Conservation (phyloP, 1,140 invertebrate species). For the Orius laevigatus region DNA sequence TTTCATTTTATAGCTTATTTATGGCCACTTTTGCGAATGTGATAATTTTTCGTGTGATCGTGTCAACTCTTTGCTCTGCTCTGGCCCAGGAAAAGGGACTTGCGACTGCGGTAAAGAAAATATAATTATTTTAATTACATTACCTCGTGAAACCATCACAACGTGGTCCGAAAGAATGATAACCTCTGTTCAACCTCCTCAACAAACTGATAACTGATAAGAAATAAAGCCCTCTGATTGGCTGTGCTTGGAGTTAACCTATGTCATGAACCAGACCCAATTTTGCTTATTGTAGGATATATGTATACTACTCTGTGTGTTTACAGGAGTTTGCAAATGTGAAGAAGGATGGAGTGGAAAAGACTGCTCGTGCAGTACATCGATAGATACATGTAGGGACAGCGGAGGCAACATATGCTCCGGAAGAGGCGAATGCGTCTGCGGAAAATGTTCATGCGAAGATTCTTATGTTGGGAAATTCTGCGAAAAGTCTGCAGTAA, state of each 20-base stretch:
- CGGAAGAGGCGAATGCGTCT: conserved; percentile 68
- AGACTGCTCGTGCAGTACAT: conserved; percentile 64
- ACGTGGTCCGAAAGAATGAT: too few relatives aligned
- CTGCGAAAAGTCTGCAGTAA: conserved; percentile 81
- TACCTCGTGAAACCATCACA: too few relatives aligned
- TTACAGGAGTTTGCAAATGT: conserved; percentile 46
- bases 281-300: too few relatives aligned
- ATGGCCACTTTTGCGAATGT: conserved; percentile 77
- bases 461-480: conserved; percentile 63
- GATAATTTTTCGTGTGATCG: conserved; percentile 88
- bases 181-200: too few relatives aligned
- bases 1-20: conserved; percentile 17
- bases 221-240: too few relatives aligned
- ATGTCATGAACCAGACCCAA: too few relatives aligned
- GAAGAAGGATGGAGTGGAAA: conserved; percentile 59
- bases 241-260: too few relatives aligned
- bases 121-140: too few relatives aligned
- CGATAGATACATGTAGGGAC: conserved; percentile 57
- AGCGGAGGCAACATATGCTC: conserved; percentile 53
- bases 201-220: too few relatives aligned
- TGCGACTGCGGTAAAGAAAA: conserved; percentile 58
- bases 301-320: too few relatives aligned
- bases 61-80: conserved; percentile 62
- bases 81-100: conserved; percentile 47
- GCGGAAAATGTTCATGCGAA: conserved; percentile 75